A percentile compares a stretch with the other conserved stretches of the same genome.
Conservation (phyloP, 2,888 invertebrate genomes). For the Caenorhabditis zanzibari region DNA sequence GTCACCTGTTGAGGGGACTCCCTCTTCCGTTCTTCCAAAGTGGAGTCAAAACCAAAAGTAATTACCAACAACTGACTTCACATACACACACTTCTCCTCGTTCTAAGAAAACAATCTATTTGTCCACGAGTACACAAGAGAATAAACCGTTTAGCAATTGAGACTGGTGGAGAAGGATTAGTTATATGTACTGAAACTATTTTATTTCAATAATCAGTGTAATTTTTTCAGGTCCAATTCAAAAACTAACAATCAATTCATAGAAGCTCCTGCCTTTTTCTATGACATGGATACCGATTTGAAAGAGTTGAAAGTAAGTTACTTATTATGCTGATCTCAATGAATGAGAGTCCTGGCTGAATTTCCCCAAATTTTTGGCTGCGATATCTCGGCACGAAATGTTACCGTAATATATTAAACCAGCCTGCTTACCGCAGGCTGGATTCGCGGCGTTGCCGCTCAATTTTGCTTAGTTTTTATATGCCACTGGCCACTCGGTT, state of each 20-base stretch:
- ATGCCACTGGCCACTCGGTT: too few species aligned
- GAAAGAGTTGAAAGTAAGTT: slow-evolving; percentile 71
- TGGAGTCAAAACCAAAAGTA: slow-evolving; percentile 33
- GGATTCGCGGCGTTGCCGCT: too few species aligned
- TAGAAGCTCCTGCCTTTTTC: slow-evolving; percentile 79
- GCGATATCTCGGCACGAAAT: too few species aligned
- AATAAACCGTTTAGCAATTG: slow-evolving; percentile 21
- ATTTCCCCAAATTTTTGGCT: too few species aligned
- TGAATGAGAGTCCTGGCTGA: too few species aligned
- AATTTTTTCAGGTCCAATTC: slow-evolving; percentile 48
- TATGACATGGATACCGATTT: slow-evolving; percentile 80
- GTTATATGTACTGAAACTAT: slow-evolving; percentile 9
- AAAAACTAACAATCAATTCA: slow-evolving; percentile 63
- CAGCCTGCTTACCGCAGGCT: too few species aligned
- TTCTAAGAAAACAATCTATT: slow-evolving; percentile 28
- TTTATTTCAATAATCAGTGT: slow-evolving; percentile 7
- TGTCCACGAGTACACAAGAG: background rate
- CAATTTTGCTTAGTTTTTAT: too few species aligned
- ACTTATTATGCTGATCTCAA: too few species aligned
- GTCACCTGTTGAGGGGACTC: slow-evolving; percentile 50
- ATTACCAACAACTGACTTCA: slow-evolving; percentile 32
- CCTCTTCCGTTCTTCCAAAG: slow-evolving; percentile 13
- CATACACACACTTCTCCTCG: slow-evolving; percentile 2
- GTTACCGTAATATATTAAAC: too few species aligned
- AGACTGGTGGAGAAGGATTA: background rate